phyloP scores from a whole-genome alignment of 2,888 invertebrate genomes.

The Mactromeris polynyma region DNA sequence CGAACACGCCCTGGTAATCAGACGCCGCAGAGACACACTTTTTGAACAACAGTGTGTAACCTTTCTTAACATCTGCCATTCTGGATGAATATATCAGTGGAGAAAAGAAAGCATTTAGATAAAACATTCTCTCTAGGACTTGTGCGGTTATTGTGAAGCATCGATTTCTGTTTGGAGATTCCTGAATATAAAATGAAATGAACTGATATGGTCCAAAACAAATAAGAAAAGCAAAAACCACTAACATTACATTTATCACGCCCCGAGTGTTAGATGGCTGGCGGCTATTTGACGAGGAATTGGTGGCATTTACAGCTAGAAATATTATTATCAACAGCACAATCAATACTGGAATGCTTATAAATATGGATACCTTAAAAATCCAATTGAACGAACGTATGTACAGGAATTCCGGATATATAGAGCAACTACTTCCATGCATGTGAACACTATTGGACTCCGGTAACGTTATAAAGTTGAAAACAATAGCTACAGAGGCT shows the following conservation, averaged over 20 bases:
- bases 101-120: constrained; percentile 50
- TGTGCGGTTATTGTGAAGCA: constrained; percentile 43
- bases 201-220: constrained; percentile 68
- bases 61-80: constrained; percentile 60
- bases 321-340: constrained; percentile 63
- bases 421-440: constrained; percentile 62
- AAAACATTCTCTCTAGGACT: constrained; percentile 54
- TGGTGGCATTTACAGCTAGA: constrained; percentile 62
- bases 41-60: constrained; percentile 65
- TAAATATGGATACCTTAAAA: constrained; percentile 64
- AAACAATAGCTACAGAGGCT: constrained; percentile 52
- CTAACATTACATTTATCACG: constrained; percentile 55
- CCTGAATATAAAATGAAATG: constrained; percentile 65
- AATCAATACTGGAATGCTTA: constrained; percentile 68
- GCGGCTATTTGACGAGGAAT: constrained; percentile 45
- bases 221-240: constrained; percentile 50
- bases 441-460: constrained; percentile 48
- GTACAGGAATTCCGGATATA: constrained; percentile 58
- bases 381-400: constrained; percentile 69
- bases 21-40: constrained; percentile 62
- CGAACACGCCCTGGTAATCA: constrained; percentile 64
- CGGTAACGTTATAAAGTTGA: constrained; percentile 57
- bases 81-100: constrained; percentile 58
- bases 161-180: constrained; percentile 53
- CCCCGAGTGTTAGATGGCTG: constrained; percentile 56